Conservation (phyloP, 2,888 invertebrate species). For the Monopis laevigella region DNA sequence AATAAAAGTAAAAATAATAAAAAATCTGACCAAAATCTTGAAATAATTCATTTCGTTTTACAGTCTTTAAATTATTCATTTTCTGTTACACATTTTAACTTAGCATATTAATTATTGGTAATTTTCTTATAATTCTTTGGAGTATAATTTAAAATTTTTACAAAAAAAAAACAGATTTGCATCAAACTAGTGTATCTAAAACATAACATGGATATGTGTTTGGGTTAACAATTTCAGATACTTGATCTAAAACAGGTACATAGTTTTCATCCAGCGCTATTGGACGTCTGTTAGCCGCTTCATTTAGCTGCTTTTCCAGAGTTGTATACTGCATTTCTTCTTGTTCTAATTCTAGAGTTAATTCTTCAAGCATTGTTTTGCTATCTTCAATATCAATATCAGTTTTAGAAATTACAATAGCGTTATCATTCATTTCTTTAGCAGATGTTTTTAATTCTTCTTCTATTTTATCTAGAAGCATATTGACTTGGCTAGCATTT, state of each 20-base stretch:
- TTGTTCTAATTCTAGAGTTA: constrained; percentile 62
- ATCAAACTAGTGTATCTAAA: constrained; percentile 61
- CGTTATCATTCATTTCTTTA: constrained; percentile 63
- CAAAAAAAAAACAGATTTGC: constrained; percentile 15
- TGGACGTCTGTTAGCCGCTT: constrained; percentile 53
- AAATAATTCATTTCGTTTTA: too few species aligned
- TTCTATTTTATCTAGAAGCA: constrained; percentile 60
- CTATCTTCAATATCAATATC: constrained; percentile 63
- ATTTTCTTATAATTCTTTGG: constrained; percentile 18
- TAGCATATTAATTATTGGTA: constrained; percentile 21
- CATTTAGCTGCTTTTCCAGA: constrained; percentile 54
- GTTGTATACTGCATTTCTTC: constrained; percentile 57
- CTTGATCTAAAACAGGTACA: constrained; percentile 51
- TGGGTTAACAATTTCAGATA: constrained; percentile 17
- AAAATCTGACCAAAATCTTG: constrained; percentile 5
- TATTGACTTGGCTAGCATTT: constrained; percentile 53
- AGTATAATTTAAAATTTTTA: neutral
- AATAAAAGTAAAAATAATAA: too few species aligned
- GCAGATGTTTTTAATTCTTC: constrained; percentile 55
- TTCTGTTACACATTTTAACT: constrained; percentile 2
- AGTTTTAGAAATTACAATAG: constrained; percentile 53
- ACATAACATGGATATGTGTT: constrained; percentile 26
- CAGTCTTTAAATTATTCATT: constrained; percentile 12
- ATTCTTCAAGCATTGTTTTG: constrained; percentile 60
- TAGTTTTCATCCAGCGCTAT: constrained; percentile 55